Evolutionary conservation across 1,140 invertebrate species (phyloP).

Genomic region (Rhagoletis zephyria): DNA sequence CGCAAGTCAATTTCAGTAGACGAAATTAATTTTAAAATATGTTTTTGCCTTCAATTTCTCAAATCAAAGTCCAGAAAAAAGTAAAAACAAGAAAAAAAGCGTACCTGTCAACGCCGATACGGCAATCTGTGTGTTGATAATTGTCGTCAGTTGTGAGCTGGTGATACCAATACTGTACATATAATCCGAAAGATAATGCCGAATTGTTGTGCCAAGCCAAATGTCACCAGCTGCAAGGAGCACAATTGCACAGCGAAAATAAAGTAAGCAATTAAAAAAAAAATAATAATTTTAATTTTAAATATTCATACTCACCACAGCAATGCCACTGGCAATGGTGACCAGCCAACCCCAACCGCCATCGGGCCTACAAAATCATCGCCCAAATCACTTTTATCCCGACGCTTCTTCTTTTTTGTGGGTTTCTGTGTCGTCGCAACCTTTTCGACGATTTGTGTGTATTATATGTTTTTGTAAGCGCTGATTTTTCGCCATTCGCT

Average conservation of each 20-base stretch:
- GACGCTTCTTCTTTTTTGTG: constrained; percentile 65
- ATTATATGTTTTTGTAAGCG: constrained; percentile 30
- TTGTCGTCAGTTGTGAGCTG: constrained; percentile 77
- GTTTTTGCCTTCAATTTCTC: no score
- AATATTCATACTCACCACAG: constrained; percentile 64
- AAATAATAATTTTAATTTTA: neutral
- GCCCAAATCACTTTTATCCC: constrained; percentile 71
- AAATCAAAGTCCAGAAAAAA: neutral
- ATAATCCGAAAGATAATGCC: constrained; percentile 79
- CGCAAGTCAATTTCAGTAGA: no score
- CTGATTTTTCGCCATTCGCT: constrained; percentile 14
- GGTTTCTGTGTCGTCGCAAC: neutral
- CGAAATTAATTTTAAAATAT: no score
- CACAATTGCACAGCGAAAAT: neutral
- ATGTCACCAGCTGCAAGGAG: constrained; percentile 77
- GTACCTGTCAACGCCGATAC: constrained; percentile 75
- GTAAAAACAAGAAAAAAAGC: neutral
- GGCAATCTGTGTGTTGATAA: constrained; percentile 80
- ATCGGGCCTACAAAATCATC: constrained; percentile 71
- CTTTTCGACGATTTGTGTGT: neutral
- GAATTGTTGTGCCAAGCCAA: constrained; percentile 79
- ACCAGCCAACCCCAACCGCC: constrained; percentile 73
- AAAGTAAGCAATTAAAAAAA: neutral
- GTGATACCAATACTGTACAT: constrained; percentile 76
- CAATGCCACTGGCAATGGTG: constrained; percentile 68